These are phyloP conservation scores for Dinocampus coccinellae DNA, from an alignment of 2,888 invertebrate species.

Conservation along the genomic window DNA sequence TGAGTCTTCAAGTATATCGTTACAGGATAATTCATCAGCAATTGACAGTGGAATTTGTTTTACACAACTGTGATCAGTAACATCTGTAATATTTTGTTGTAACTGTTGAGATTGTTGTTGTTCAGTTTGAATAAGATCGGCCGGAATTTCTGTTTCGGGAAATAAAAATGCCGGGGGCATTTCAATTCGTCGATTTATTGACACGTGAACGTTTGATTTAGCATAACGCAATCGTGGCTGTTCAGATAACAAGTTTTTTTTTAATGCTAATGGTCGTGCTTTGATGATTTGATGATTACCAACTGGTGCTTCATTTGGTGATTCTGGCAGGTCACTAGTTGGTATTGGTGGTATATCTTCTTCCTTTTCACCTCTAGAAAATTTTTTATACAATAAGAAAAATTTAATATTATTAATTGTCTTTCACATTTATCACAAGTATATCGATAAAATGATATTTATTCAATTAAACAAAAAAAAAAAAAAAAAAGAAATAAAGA, in stretches of 20 bases:
- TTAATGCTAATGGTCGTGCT: slow-evolving; percentile 85
- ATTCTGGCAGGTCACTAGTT: slow-evolving; percentile 66
- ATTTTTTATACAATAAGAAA: background rate
- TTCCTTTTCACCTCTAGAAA: slow-evolving; percentile 61
- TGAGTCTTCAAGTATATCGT: slow-evolving; percentile 63
- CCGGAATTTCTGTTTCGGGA: slow-evolving; percentile 79
- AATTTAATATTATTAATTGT: background rate
- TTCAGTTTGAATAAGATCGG: slow-evolving; percentile 71
- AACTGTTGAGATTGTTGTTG: slow-evolving; percentile 51
- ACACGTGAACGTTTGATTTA: slow-evolving; percentile 76
- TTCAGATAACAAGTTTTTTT: slow-evolving; percentile 85
- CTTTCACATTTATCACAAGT: background rate
- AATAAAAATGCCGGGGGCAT: slow-evolving; percentile 87
- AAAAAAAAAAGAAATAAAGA: background rate
- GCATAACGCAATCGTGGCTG: slow-evolving; percentile 80
- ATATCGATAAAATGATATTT: no score
- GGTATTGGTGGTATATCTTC: slow-evolving; percentile 66
- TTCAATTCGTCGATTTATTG: slow-evolving; percentile 81
- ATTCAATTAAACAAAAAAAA: background rate
- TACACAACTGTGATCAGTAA: slow-evolving; percentile 52
- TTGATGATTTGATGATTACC: slow-evolving; percentile 74
- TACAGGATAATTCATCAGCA: slow-evolving; percentile 41
- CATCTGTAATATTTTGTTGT: slow-evolving; percentile 51
- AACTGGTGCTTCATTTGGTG: slow-evolving; percentile 61
- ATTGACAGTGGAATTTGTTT: slow-evolving; percentile 30